Base-by-base conservation (phyloP, 2,113 vertebrate species). In the Otocyon megalotis region DNA sequence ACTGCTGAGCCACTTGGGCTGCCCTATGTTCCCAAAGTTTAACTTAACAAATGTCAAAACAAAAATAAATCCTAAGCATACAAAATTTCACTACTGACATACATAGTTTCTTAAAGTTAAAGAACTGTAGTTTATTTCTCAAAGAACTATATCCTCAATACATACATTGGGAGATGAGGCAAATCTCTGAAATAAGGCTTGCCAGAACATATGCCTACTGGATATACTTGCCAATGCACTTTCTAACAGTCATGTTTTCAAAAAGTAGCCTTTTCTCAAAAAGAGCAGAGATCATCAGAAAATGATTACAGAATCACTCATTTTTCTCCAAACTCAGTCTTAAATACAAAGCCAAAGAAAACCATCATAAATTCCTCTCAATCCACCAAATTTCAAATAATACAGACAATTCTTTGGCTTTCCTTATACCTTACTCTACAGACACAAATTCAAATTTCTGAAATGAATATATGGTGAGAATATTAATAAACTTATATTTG, bases 321-420 rank as follows among this genome's bases (percentile, higher is more conserved):
- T 72, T 88, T 53, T 60, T 54, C 62, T 58, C 82, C 54, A 96
- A 88, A 96, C 15, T 92, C 86, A 90, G n/a, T 95, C 37, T 97
- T 97, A 96, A 92, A 97, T 0, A 1, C 37, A 87, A 74, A 93
- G 58, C 87, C 88, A 95, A 96, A 94, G 90, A 95, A 98, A 96
- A 92, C 76, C 80, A 96, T 71, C 76, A 88, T 77, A 97, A 96
- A 90, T 95, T 96, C 74, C 90, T 96, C 93, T 93, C 30, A 91
- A 60, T 69, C 93, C 71, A 96, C 37, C 93, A 94, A 87, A 93
- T 94, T 96, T 96, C 71, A 96, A 58, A 89, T 58, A 90, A 88
- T 90, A 85, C 15, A 65, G 53, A 96, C 13, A 92, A 77, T 76
- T 96, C 81, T 96, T 76, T 76, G 76, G n/a, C 48, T 96, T 94